Percentiles rank a stretch among this genome's conserved stretches.
Conservation (phyloP, 2,888 invertebrate genomes). For the Drosophila acutilabella region DNA sequence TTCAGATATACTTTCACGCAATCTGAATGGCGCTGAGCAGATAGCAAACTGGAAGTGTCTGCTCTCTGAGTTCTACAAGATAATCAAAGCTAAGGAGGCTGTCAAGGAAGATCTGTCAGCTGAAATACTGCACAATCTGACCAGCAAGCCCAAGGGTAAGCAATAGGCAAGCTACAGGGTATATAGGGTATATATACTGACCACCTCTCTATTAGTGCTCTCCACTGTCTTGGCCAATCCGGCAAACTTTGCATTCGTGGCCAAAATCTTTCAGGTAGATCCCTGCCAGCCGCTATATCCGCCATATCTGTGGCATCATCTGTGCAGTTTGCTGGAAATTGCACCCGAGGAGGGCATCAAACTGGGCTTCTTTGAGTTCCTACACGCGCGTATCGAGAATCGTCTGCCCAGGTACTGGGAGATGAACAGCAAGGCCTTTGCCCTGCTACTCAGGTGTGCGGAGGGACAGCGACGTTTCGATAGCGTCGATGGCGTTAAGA, state of each 20-base stretch:
- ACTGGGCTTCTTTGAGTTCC: conserved; percentile 78
- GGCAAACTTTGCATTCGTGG: conserved; percentile 52
- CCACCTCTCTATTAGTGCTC: conserved; percentile 42
- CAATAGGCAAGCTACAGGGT: not conserved
- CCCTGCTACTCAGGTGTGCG: conserved; percentile 77
- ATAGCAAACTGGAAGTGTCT: conserved; percentile 64
- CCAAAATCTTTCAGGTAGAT: conserved; percentile 61
- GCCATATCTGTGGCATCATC: conserved; percentile 73
- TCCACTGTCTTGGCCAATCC: conserved; percentile 45
- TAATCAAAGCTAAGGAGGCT: conserved; percentile 48
- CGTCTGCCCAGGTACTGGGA: conserved; percentile 63
- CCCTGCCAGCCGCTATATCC: conserved; percentile 61
- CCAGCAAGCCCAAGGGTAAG: conserved; percentile 64
- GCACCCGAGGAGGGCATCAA: conserved; percentile 74
- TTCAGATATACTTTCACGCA: conserved; percentile 66
- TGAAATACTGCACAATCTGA: conserved; percentile 71
- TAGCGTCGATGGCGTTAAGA: conserved; percentile 66
- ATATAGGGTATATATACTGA: not conserved
- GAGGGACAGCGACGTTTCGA: conserved; percentile 78
- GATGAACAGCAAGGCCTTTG: conserved; percentile 81
- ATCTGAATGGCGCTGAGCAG: conserved; percentile 66
- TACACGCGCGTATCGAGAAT: conserved; percentile 65
- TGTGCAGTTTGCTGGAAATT: conserved; percentile 76
- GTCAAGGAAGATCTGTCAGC: conserved; percentile 51
- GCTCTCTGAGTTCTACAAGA: conserved; percentile 72